Base-by-base conservation (phyloP, 2,797 vertebrate species). In the Rhinoraja longicauda region DNA sequence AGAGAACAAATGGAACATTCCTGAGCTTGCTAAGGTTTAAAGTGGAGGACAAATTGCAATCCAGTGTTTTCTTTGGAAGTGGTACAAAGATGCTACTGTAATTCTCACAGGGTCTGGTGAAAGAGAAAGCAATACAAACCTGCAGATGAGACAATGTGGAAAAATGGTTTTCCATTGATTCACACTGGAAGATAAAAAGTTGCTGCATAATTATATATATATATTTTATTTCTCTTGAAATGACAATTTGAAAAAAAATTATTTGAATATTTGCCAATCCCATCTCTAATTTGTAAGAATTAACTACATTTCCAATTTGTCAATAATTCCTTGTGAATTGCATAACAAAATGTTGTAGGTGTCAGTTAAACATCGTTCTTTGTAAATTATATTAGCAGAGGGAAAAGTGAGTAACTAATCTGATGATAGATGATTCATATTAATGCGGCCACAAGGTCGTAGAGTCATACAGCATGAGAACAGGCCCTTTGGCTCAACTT, bases 101-200 rank as follows among this genome's bases (percentile, higher is more conserved):
- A 15, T 53, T 32, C 39, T 92, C 39, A 24, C 10, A 4, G 70
- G 21, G 26, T 57, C 70, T 92, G 67, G 72, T 75, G 36, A 73
- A 29, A 45, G 26, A 57, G 26, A 75, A 72, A n/a, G 70, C 53
- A 45, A 75, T 39, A 21, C 24, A 1, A 72, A 57, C 70, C 12
- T 92, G 24, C 39, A 75, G 26, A 92, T 92, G 90, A 70, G 26
- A 92, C 72, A 75, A 72, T 53, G 45, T 92, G 70, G 90, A 75
- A 75, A 75, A 92, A 26, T 45, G 70, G 70, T n/a, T 92, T 92
- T 92, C 70, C 90, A 92, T 92, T 92, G 57, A 39, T 75, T 92
- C 70, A 29, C 12, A 15, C 39, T 75, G 70, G 70, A 75, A 92
- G 90, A 53, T 75, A 29, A 75, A 73, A 70, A 39, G 70, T 75